A percentile compares a stretch with the other conserved stretches of the same genome.
Evolutionary conservation across 2,888 invertebrate genomes (phyloP).

Genomic region (Tetranychus piercei): DNA sequence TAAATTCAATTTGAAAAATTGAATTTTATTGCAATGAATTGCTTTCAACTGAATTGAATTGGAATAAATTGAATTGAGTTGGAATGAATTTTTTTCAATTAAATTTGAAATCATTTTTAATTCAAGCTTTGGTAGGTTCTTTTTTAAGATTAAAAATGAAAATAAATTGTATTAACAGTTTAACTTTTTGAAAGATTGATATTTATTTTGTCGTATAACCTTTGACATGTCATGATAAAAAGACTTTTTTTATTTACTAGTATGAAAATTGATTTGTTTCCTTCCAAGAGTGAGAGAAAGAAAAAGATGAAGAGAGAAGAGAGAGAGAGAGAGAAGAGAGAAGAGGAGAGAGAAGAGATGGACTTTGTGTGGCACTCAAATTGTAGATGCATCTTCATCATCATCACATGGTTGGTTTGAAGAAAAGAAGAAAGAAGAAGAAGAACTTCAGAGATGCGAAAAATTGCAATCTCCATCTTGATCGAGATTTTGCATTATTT

Average conservation of each 20-base stretch:
- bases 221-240: not conserved
- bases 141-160: not conserved
- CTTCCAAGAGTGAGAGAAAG: not conserved
- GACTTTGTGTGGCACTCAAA: not conserved
- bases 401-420: not conserved
- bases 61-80: not conserved
- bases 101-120: not conserved
- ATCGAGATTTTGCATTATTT: too few relatives aligned
- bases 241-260: slow-evolving; percentile 2
- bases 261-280: not conserved
- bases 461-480: too few relatives aligned
- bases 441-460: too few relatives aligned
- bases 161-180: not conserved
- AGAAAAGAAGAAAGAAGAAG: too few relatives aligned
- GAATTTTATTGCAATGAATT: too few relatives aligned
- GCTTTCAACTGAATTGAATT: too few relatives aligned
- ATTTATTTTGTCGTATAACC: not conserved
- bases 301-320: not conserved
- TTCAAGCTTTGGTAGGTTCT: not conserved
- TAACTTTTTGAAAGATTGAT: not conserved
- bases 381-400: not conserved
- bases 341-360: not conserved
- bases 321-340: slow-evolving; percentile 12
- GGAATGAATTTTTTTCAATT: not conserved
- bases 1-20: too few relatives aligned